A percentile compares a stretch with the other conserved stretches of the same genome.
These are phyloP conservation scores for Lepilemur ruficaudatus DNA, from an alignment of 2,797 vertebrate species.

Conservation along the genomic window DNA sequence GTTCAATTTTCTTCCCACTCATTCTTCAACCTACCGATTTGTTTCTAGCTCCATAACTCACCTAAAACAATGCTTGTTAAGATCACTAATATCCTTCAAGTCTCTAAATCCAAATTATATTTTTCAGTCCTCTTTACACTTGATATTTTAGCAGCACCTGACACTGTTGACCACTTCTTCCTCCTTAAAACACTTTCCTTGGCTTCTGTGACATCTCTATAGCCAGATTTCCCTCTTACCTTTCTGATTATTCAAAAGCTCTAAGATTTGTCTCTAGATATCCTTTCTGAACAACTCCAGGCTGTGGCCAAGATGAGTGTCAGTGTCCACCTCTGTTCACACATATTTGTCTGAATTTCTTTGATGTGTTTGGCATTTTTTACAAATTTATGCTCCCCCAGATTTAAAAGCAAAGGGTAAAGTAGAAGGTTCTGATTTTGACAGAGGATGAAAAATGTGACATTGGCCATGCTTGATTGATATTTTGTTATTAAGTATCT, in stretches of 20 bases:
- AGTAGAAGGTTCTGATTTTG: neutral
- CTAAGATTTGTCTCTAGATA: neutral
- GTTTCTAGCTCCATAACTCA: neutral
- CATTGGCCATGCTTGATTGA: neutral
- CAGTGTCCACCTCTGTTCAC: neutral
- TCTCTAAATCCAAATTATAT: neutral
- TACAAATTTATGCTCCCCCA: neutral
- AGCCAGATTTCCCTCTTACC: neutral
- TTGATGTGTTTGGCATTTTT: neutral
- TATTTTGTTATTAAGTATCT: neutral
- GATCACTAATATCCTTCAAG: neutral
- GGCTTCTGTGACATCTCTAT: neutral
- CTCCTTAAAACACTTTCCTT: neutral
- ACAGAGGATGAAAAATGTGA: neutral
- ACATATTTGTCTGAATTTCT: neutral
- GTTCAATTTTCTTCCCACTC: neutral
- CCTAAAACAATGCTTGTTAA: neutral
- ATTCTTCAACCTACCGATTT: neutral
- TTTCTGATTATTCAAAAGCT: neutral
- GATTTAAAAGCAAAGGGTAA: constrained; percentile 8
- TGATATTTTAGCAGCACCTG: neutral
- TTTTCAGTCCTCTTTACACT: neutral
- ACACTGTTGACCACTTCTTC: neutral
- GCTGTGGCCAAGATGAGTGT: neutral
- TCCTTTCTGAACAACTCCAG: neutral